Evolutionary conservation across 2,888 invertebrate species (phyloP).

Genomic region (Buathra laborator): DNA sequence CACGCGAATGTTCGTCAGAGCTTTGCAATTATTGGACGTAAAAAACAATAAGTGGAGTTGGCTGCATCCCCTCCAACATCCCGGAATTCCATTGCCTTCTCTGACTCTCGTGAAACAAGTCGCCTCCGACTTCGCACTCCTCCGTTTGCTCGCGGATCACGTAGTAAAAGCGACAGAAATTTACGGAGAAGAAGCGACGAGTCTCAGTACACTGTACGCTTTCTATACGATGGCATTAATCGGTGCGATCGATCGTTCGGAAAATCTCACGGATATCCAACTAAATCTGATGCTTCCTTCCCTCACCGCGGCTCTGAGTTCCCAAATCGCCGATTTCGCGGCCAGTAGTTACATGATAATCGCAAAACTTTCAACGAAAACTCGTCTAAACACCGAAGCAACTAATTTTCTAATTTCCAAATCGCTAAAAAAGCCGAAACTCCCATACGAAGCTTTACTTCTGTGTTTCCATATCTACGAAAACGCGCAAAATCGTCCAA

Average conservation of each 20-base stretch:
- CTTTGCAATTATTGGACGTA: conserved; percentile 92
- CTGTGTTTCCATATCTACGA: conserved; percentile 91
- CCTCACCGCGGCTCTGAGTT: conserved; percentile 90
- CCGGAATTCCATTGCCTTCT: conserved; percentile 91
- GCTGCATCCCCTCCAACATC: conserved; percentile 91
- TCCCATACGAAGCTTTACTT: conserved; percentile 89
- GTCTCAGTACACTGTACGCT: conserved; percentile 90
- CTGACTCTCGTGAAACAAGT: conserved; percentile 91
- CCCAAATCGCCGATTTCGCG: conserved; percentile 89
- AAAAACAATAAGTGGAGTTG: conserved; percentile 91
- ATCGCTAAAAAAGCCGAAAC: conserved; percentile 86
- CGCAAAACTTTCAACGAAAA: conserved; percentile 89
- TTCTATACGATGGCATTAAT: conserved; percentile 93
- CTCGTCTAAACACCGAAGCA: conserved; percentile 87
- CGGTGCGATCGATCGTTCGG: conserved; percentile 89
- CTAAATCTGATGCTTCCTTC: conserved; percentile 90
- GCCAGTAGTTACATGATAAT: conserved; percentile 91
- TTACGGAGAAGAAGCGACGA: conserved; percentile 87
- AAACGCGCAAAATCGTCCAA: conserved; percentile 87
- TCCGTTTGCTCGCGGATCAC: conserved; percentile 88
- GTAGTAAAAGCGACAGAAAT: conserved; percentile 87
- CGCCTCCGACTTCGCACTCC: conserved; percentile 88
- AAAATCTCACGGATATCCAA: conserved; percentile 88
- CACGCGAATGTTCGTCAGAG: conserved; percentile 93
- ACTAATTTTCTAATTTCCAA: conserved; percentile 88